A percentile compares a stretch with the other conserved stretches of the same genome.
These are phyloP conservation scores for Aspiorhynchus laticeps DNA, from an alignment of 2,113 vertebrate species.

Conservation along the genomic window DNA sequence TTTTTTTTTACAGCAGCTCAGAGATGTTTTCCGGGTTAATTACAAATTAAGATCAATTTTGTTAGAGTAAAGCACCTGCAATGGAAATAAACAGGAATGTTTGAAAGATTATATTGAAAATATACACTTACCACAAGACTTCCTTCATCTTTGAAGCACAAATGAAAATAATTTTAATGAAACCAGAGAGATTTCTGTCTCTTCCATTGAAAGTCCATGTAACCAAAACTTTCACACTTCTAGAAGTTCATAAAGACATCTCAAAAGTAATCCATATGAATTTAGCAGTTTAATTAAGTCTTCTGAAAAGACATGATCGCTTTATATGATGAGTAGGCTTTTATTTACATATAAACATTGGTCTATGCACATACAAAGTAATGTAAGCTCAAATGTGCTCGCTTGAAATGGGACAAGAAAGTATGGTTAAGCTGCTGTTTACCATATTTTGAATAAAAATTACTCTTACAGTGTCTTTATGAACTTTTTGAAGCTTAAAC, in stretches of 20 bases:
- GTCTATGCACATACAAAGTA: background rate
- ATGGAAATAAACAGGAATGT: no score
- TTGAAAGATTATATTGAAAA: no score
- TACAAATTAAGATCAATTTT: background rate
- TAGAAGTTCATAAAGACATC: background rate
- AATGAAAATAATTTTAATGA: background rate
- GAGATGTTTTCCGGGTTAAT: background rate
- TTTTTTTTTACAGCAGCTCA: background rate
- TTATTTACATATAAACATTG: no score
- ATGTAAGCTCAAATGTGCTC: background rate
- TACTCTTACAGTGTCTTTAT: background rate
- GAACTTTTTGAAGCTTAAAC: background rate
- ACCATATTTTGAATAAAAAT: background rate
- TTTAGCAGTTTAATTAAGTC: no score
- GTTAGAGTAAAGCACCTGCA: background rate
- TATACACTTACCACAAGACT: background rate
- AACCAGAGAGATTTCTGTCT: background rate
- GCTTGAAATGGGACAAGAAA: background rate
- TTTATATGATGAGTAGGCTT: no score
- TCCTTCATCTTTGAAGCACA: background rate
- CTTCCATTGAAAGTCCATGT: background rate
- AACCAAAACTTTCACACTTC: background rate
- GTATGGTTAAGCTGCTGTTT: background rate
- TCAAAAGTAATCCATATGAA: background rate
- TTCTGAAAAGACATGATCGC: no score